These are phyloP conservation scores for Festucalex cinctus DNA, from an alignment of 2,113 vertebrate genomes.

Conservation along the genomic window DNA sequence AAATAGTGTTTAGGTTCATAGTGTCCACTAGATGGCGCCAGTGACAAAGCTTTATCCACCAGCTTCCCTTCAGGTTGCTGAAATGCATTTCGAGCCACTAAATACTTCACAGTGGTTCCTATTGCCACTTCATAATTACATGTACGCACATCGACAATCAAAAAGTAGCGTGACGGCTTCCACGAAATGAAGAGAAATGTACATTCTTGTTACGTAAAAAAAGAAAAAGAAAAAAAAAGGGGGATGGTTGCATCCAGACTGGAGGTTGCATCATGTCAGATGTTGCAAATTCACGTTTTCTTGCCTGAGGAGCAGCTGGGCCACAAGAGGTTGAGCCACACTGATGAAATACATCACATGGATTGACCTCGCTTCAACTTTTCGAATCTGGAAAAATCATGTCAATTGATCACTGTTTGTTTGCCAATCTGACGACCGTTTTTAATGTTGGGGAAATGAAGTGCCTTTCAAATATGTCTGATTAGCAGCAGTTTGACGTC, in stretches of 20 bases:
- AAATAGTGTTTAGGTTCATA: neutral
- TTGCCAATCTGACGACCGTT: neutral
- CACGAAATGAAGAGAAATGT: neutral
- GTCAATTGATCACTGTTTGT: neutral
- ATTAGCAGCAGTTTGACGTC: too few relatives aligned
- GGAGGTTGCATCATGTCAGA: conserved; percentile 30
- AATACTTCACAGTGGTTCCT: neutral
- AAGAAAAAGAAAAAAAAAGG: neutral
- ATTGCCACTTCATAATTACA: neutral
- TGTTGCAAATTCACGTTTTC: conserved; percentile 4
- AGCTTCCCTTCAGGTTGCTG: neutral
- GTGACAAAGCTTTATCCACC: neutral
- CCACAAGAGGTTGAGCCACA: neutral
- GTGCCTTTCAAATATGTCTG: too few relatives aligned
- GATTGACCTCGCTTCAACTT: neutral
- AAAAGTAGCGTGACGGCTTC: neutral
- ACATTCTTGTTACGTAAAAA: neutral
- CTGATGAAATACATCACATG: conserved; percentile 1
- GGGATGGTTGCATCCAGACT: neutral
- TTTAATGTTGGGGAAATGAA: too few relatives aligned
- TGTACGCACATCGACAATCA: neutral
- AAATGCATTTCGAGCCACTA: neutral
- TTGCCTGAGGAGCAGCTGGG: conserved; percentile 13
- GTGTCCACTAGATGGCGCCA: conserved; percentile 50
- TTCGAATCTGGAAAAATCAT: neutral